Conservation (phyloP, 2,797 vertebrate species). For the Pteropus rufus region DNA sequence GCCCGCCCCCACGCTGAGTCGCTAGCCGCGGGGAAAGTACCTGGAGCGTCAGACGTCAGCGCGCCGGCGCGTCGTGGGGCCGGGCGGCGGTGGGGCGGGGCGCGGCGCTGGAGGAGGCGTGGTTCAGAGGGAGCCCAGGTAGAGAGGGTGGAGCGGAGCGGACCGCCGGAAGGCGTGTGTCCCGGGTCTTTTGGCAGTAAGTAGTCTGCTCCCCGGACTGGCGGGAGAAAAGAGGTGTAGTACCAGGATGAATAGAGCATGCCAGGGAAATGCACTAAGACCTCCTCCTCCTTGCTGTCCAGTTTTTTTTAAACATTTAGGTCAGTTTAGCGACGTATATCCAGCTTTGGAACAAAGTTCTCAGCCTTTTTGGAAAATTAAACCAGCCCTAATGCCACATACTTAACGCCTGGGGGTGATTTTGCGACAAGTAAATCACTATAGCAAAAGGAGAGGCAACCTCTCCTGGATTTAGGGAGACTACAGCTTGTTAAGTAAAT, state of each 20-base stretch:
- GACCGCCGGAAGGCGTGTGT: fast-evolving
- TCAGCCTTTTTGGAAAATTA: not conserved
- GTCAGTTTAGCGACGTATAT: not conserved
- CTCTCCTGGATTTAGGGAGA: not conserved
- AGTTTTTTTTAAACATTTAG: not conserved
- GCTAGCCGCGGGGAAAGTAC: slow-evolving; percentile 57
- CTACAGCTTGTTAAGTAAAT: not conserved
- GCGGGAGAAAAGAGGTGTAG: not conserved
- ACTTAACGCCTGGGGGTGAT: not conserved
- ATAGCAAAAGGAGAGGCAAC: not conserved
- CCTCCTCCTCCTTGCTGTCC: not conserved
- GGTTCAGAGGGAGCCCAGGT: slow-evolving; percentile 17
- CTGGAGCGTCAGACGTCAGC: slow-evolving; percentile 76
- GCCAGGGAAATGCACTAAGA: not conserved
- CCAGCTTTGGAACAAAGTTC: not conserved
- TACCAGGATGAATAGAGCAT: not conserved
- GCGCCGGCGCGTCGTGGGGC: not conserved
- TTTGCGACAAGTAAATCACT: not conserved
- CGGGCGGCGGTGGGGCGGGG: not conserved
- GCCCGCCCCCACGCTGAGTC: slow-evolving; percentile 42
- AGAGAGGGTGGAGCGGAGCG: not conserved
- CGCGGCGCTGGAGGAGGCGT: not conserved
- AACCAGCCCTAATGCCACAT: not conserved
- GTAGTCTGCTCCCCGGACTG: fast-evolving
- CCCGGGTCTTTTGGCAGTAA: fast-evolving